Evolutionary conservation across 2,888 invertebrate species (phyloP).

Genomic region (Periphyllus acericola): DNA sequence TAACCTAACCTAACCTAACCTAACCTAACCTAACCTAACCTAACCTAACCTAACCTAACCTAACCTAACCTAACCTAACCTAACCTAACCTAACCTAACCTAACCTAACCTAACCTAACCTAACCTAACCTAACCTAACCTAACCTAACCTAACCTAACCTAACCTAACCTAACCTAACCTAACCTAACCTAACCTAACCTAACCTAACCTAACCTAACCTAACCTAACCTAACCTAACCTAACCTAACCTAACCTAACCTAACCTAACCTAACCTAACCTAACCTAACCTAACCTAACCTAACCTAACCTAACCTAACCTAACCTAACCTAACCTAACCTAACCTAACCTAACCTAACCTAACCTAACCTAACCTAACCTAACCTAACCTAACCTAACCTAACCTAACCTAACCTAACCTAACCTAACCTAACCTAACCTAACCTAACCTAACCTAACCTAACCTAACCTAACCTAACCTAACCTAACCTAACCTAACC

Average conservation of each 20-base stretch:
- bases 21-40: slow-evolving; percentile 26
- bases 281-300: too few species aligned
- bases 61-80: slow-evolving; percentile 26
- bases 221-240: too few species aligned
- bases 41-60: slow-evolving; percentile 60
- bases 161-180: too few species aligned
- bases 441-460: slow-evolving; percentile 49
- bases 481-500: slow-evolving; percentile 62
- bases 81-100: too few species aligned
- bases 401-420: slow-evolving; percentile 57
- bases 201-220: too few species aligned
- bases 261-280: too few species aligned
- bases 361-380: slow-evolving; percentile 59
- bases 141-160: too few species aligned
- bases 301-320: slow-evolving; percentile 62
- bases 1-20: slow-evolving; percentile 18
- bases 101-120: too few species aligned
- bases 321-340: slow-evolving; percentile 62
- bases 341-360: slow-evolving; percentile 32
- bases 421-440: slow-evolving; percentile 65
- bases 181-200: too few species aligned
- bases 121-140: too few species aligned
- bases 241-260: too few species aligned
- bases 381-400: slow-evolving; percentile 46
- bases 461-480: slow-evolving; percentile 43